These are phyloP conservation scores for Rhinogobius similis DNA, from an alignment of 2,113 vertebrate genomes.

Conservation along the genomic window DNA sequence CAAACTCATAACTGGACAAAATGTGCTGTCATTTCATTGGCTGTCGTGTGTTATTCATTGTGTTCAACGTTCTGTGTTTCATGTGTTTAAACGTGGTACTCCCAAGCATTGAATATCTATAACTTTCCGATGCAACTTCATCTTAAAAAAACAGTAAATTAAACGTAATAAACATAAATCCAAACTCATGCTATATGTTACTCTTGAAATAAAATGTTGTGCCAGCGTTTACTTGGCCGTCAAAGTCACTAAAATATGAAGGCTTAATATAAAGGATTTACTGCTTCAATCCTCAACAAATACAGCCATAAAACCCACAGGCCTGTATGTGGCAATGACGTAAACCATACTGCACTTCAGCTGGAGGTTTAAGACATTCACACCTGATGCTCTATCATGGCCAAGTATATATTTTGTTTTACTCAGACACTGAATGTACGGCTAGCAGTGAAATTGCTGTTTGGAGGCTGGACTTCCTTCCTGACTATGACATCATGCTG, in stretches of 20 bases:
- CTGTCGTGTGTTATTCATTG: too few relatives aligned
- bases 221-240: not conserved
- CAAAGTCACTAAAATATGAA: not conserved
- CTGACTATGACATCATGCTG: slow-evolving; percentile 40
- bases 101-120: not conserved
- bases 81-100: too few relatives aligned
- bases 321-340: not conserved
- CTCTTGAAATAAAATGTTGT: not conserved
- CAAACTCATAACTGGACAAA: too few relatives aligned
- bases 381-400: slow-evolving; percentile 9
- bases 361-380: slow-evolving; percentile 12
- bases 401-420: not conserved
- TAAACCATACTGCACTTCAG: not conserved
- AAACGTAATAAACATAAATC: not conserved
- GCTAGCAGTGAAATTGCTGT: slow-evolving; percentile 24
- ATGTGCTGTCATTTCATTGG: too few relatives aligned
- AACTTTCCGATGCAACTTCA: not conserved
- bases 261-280: not conserved
- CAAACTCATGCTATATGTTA: not conserved
- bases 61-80: too few relatives aligned
- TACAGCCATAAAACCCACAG: not conserved
- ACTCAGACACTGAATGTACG: slow-evolving; percentile 3
- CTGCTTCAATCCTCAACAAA: not conserved
- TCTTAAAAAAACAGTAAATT: not conserved
- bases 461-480: slow-evolving; percentile 31